A percentile compares a stretch with the other conserved stretches of the same genome.
Conservation (phyloP, 2,797 vertebrate species). For the Melanotaenia trifasciata region DNA sequence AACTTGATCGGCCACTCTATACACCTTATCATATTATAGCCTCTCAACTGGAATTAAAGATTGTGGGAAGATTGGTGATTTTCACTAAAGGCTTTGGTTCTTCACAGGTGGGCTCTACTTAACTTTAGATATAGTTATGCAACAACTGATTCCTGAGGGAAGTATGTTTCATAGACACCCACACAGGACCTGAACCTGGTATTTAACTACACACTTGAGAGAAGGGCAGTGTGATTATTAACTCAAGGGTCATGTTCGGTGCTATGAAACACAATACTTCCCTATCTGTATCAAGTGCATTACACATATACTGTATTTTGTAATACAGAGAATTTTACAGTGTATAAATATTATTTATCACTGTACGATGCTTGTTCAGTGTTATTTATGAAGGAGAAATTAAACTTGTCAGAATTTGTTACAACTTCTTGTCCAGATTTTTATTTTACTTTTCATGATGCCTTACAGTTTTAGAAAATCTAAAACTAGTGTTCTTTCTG, state of each 20-base stretch:
- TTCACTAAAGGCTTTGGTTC: slow-evolving; percentile 59
- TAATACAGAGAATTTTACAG: slow-evolving; percentile 85
- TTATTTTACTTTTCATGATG: not conserved
- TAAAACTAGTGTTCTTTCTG: not conserved
- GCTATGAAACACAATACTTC: slow-evolving; percentile 78
- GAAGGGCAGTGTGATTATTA: slow-evolving; percentile 30
- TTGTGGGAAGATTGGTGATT: slow-evolving; percentile 37
- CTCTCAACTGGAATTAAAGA: slow-evolving; percentile 39
- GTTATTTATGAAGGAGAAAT: slow-evolving; percentile 87
- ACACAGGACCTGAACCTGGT: slow-evolving; percentile 69
- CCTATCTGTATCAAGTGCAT: slow-evolving; percentile 85
- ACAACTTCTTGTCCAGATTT: slow-evolving; percentile 16
- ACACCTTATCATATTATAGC: slow-evolving; percentile 36
- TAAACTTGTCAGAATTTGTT: slow-evolving; percentile 74
- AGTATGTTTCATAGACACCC: slow-evolving; percentile 68
- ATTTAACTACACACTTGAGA: slow-evolving; percentile 57
- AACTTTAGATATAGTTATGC: slow-evolving; percentile 82
- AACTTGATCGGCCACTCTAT: slow-evolving; percentile 26
- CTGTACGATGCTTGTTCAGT: slow-evolving; percentile 86
- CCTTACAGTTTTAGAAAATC: not conserved
- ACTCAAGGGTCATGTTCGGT: slow-evolving; percentile 62
- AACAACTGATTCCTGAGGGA: slow-evolving; percentile 80
- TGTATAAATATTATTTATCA: slow-evolving; percentile 86
- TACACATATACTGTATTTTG: slow-evolving; percentile 87
- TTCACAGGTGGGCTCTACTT: slow-evolving; percentile 71